phyloP scores from a whole-genome alignment of 2,113 vertebrate genomes.

The Esox niger region DNA sequence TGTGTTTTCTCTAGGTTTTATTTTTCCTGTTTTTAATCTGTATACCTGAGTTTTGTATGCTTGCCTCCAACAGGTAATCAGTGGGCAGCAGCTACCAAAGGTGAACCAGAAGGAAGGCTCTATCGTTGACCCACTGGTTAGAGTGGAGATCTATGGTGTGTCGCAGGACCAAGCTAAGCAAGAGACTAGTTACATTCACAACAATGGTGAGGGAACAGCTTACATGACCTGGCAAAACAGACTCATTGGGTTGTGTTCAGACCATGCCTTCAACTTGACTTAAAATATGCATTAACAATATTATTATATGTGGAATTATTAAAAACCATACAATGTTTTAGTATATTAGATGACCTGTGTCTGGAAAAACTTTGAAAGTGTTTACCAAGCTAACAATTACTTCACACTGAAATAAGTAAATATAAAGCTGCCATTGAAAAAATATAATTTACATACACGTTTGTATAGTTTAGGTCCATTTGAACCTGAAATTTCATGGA shows the following conservation, averaged over 20 bases:
- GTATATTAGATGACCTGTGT: background rate
- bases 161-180: conserved; percentile 76
- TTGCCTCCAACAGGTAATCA: conserved; percentile 81
- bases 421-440: too few species aligned
- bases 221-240: too few species aligned
- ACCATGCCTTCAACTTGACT: too few species aligned
- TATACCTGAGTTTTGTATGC: background rate
- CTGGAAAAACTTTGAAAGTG: too few species aligned
- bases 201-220: conserved; percentile 81
- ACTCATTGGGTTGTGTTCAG: background rate
- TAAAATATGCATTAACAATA: too few species aligned
- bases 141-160: conserved; percentile 86
- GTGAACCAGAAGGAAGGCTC: conserved; percentile 84
- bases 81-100: conserved; percentile 93
- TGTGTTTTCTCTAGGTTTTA: too few species aligned
- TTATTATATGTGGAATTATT: background rate
- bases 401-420: too few species aligned
- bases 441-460: too few species aligned
- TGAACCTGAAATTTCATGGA: too few species aligned
- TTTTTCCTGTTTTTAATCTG: background rate
- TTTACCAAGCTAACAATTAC: too few species aligned
- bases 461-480: too few species aligned
- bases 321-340: background rate
- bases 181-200: conserved; percentile 87
- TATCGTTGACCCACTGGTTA: conserved; percentile 89